Evolutionary conservation across 2,113 vertebrate species (phyloP).

Genomic region (Hippocampus barbouri): DNA sequence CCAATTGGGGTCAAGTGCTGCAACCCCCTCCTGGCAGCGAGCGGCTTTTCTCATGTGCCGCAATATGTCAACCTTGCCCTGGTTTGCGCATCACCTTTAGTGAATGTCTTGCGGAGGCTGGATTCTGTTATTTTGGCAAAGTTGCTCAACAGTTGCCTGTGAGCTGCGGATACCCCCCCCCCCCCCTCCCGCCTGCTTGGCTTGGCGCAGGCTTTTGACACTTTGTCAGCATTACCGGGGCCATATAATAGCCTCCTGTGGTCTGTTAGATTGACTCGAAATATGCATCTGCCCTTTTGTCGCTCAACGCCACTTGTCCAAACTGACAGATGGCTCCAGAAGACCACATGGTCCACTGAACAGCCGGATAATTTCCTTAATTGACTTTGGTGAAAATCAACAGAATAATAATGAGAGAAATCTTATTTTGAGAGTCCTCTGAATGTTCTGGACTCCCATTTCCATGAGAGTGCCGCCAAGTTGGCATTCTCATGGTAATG

Average conservation of each 20-base stretch:
- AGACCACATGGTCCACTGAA: background rate
- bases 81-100: slow-evolving; percentile 44
- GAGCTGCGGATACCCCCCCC: slow-evolving; percentile 27
- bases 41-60: slow-evolving; percentile 45
- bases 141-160: slow-evolving; percentile 55
- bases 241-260: slow-evolving; percentile 6
- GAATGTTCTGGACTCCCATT: too few relatives aligned
- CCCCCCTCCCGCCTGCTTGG: slow-evolving; percentile 29
- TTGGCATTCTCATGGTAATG: too few relatives aligned
- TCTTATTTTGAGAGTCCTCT: too few relatives aligned
- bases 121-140: slow-evolving; percentile 4
- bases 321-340: background rate
- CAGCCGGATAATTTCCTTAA: background rate
- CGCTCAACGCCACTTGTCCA: background rate
- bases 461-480: too few relatives aligned
- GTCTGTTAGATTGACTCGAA: background rate
- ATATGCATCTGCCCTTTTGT: background rate
- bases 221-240: slow-evolving; percentile 33
- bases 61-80: slow-evolving; percentile 40
- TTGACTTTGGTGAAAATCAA: too few relatives aligned
- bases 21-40: slow-evolving; percentile 41
- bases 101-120: background rate
- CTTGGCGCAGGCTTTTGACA: slow-evolving; percentile 41
- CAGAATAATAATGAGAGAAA: too few relatives aligned
- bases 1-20: slow-evolving; percentile 41